Evolutionary conservation across 2,797 vertebrate genomes (phyloP).

Genomic region (Linurgus olivaceus): DNA sequence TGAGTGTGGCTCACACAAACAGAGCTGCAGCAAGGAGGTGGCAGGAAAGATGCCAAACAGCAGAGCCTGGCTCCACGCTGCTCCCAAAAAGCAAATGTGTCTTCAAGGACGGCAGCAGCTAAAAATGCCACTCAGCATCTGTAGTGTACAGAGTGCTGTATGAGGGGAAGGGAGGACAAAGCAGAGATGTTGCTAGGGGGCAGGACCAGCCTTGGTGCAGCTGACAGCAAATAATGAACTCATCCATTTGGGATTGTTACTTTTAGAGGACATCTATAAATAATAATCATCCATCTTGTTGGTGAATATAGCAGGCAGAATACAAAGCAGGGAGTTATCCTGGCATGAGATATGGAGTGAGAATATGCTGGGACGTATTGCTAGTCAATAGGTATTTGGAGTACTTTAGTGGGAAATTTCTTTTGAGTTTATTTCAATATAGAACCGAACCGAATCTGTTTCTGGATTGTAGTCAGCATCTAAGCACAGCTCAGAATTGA

Average conservation of each 20-base stretch:
- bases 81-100: not conserved
- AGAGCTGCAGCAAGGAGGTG: accelerated
- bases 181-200: not conserved
- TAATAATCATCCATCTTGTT: not conserved
- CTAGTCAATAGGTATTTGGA: not conserved
- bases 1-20: not conserved
- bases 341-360: not conserved
- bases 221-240: not conserved
- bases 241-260: not conserved
- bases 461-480: not conserved
- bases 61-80: accelerated
- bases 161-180: not conserved
- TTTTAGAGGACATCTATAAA: not conserved
- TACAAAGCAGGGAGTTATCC: not conserved
- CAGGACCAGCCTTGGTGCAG: not conserved
- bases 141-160: not conserved
- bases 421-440: not conserved
- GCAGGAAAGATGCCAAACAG: accelerated
- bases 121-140: not conserved
- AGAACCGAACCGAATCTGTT: not conserved
- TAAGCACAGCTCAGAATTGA: not conserved
- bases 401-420: not conserved
- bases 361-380: not conserved
- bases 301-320: not conserved
- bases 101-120: not conserved